Evolutionary conservation across 2,888 invertebrate genomes (phyloP).

Genomic region (Kryphioiulus occultus): DNA sequence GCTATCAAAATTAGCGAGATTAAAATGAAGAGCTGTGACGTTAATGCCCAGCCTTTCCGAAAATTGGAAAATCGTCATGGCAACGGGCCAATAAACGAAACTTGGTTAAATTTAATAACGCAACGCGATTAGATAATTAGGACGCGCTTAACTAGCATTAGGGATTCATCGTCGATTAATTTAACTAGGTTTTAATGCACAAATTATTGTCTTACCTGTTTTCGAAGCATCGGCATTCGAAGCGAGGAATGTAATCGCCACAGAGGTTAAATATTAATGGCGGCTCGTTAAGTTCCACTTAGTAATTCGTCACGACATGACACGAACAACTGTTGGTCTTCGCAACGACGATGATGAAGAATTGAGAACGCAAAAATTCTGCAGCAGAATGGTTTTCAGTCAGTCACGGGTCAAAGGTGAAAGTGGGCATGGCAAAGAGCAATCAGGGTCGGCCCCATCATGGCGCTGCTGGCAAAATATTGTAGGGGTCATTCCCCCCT

Average conservation of each 20-base stretch:
- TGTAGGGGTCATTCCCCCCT: not conserved
- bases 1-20: constrained; percentile 5
- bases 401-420: not conserved
- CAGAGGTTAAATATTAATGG: not conserved
- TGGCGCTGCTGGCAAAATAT: not conserved
- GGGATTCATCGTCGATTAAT: not conserved
- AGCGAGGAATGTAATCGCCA: not conserved
- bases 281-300: not conserved
- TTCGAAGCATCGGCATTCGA: not conserved
- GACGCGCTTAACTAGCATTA: not conserved
- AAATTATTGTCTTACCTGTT: not conserved
- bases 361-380: not conserved
- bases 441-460: no score
- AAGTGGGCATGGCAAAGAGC: not conserved
- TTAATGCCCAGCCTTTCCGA: not conserved
- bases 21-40: constrained; percentile 5
- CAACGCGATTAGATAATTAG: not conserved
- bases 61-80: not conserved
- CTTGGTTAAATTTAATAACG: not conserved
- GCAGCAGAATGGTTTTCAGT: not conserved
- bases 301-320: not conserved
- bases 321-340: not conserved
- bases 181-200: not conserved
- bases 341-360: not conserved
- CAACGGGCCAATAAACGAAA: not conserved